phyloP scores from a whole-genome alignment of 2,113 vertebrate species.

The Triplophysa siluroides region DNA sequence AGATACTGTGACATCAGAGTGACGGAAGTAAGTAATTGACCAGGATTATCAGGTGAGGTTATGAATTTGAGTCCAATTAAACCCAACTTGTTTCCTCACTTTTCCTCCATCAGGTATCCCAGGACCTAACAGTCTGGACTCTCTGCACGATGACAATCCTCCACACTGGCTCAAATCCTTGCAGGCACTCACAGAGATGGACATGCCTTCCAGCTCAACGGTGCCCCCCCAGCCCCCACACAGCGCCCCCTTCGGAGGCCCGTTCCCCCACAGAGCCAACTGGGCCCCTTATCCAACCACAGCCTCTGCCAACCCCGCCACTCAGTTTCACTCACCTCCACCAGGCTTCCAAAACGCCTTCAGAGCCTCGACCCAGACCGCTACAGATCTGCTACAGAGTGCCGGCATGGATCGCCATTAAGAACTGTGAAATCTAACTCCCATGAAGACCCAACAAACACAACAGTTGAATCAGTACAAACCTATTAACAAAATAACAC shows the following conservation, averaged over 20 bases:
- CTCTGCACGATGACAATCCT: conserved; percentile 90
- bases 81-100: background rate
- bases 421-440: conserved; percentile 60
- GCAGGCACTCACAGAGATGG: conserved; percentile 91
- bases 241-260: conserved; percentile 82
- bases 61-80: background rate
- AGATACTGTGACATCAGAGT: too few species aligned
- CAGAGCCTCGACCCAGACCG: conserved; percentile 86
- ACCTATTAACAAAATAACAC: conserved; percentile 71
- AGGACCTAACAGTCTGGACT: conserved; percentile 85
- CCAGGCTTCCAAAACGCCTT: conserved; percentile 90
- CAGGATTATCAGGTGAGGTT: background rate
- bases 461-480: conserved; percentile 63
- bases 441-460: conserved; percentile 42
- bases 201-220: conserved; percentile 81
- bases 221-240: conserved; percentile 79
- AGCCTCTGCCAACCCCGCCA: conserved; percentile 75
- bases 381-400: conserved; percentile 93
- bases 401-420: conserved; percentile 88
- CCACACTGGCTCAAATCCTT: conserved; percentile 94
- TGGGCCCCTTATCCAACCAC: conserved; percentile 85
- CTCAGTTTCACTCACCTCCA: conserved; percentile 85
- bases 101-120: conserved; percentile 77
- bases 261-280: conserved; percentile 88
- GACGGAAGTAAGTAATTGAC: too few species aligned